Evolutionary conservation across 2,888 invertebrate genomes (phyloP).

Genomic region (Watsonalla binaria): DNA sequence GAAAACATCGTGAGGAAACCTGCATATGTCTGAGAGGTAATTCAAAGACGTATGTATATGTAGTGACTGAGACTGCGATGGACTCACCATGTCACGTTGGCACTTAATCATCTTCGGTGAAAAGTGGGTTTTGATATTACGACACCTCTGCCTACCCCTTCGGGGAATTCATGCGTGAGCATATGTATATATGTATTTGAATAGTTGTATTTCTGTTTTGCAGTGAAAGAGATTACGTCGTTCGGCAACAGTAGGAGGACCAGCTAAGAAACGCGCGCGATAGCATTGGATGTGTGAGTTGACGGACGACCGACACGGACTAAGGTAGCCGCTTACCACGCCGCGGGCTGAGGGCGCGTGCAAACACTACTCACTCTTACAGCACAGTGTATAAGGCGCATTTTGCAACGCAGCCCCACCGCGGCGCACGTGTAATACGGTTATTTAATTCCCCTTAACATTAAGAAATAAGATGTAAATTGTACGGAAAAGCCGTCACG

Average conservation of each 20-base stretch:
- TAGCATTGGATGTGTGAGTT: constrained; percentile 35
- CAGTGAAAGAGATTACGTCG: constrained; percentile 73
- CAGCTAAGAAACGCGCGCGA: constrained; percentile 62
- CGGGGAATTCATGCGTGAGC: not conserved
- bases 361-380: too few species aligned
- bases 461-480: not conserved
- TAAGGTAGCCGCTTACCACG: constrained; percentile 11
- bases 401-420: too few species aligned
- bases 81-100: too few species aligned
- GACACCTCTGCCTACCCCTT: too few species aligned
- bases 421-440: not conserved
- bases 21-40: too few species aligned
- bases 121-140: too few species aligned
- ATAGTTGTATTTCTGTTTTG: constrained; percentile 21
- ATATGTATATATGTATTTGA: constrained; percentile 3
- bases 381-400: too few species aligned
- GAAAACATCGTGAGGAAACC: too few species aligned
- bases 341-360: not conserved
- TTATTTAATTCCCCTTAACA: not conserved
- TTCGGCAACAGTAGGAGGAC: constrained; percentile 61
- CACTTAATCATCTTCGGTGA: too few species aligned
- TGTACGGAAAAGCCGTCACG: too few species aligned
- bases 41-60: too few species aligned
- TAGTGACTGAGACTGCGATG: too few species aligned
- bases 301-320: constrained; percentile 16